phyloP scores from a whole-genome alignment of 1,140 invertebrate species.

The Drosophila neocordata region DNA sequence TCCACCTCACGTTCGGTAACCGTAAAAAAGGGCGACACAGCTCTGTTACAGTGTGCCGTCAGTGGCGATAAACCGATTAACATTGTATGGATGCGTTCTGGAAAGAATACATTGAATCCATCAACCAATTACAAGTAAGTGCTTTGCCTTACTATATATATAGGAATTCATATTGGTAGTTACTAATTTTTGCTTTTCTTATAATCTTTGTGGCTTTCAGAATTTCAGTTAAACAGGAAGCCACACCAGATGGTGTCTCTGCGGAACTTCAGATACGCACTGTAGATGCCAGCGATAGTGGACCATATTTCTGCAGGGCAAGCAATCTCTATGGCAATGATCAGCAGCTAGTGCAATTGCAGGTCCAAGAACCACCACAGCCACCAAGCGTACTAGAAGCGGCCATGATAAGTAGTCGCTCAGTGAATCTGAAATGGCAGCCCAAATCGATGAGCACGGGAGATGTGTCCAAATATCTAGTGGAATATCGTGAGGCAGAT shows the following conservation, averaged over 20 bases:
- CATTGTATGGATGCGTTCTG: constrained; percentile 89
- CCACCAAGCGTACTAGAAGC: constrained; percentile 88
- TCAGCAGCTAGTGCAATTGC: constrained; percentile 90
- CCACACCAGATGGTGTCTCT: constrained; percentile 87
- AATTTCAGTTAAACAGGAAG: constrained; percentile 87
- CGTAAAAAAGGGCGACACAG: constrained; percentile 89
- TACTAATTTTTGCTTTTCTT: no score
- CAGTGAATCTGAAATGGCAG: constrained; percentile 90
- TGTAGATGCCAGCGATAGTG: constrained; percentile 89
- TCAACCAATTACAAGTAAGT: constrained; percentile 87
- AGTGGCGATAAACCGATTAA: constrained; percentile 92
- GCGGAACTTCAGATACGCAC: constrained; percentile 89
- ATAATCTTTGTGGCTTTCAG: constrained; percentile 77
- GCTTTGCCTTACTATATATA: background rate
- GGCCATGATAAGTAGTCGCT: constrained; percentile 87
- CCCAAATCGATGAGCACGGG: constrained; percentile 87
- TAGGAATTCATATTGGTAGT: no score
- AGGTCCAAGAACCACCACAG: constrained; percentile 91
- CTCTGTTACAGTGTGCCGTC: constrained; percentile 89
- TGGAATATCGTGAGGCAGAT: constrained; percentile 88
- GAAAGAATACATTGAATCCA: constrained; percentile 87
- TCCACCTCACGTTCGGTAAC: constrained; percentile 87
- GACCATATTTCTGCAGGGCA: constrained; percentile 92
- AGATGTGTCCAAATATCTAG: constrained; percentile 89
- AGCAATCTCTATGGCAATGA: constrained; percentile 92